Percentiles rank a stretch among this genome's conserved stretches.
These are phyloP conservation scores for Microchirus variegatus DNA, from an alignment of 2,797 vertebrate species.

Conservation along the genomic window DNA sequence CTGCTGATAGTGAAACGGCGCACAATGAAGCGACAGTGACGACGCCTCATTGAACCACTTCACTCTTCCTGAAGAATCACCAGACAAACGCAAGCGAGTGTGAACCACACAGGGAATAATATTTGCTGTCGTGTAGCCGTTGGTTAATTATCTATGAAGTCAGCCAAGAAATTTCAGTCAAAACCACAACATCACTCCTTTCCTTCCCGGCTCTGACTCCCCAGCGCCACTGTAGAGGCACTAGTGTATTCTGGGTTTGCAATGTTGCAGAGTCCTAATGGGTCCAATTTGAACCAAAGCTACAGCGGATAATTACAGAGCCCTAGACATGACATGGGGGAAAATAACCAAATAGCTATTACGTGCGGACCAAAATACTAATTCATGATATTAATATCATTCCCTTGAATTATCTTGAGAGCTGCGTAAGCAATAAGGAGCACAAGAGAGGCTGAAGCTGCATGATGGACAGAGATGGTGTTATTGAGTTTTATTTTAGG, in stretches of 20 bases:
- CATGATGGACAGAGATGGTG: too few relatives aligned
- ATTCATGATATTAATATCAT: too few relatives aligned
- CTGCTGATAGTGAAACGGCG: slow-evolving; percentile 35
- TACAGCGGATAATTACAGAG: too few relatives aligned
- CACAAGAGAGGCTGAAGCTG: too few relatives aligned
- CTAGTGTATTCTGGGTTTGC: background rate
- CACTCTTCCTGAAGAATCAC: slow-evolving; percentile 16
- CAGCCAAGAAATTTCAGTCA: slow-evolving; percentile 1
- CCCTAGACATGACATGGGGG: too few relatives aligned
- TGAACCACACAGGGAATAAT: slow-evolving; percentile 19
- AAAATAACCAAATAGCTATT: too few relatives aligned
- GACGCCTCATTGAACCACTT: slow-evolving; percentile 39
- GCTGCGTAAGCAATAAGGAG: too few relatives aligned
- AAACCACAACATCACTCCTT: background rate
- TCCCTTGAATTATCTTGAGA: too few relatives aligned
- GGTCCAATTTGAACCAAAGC: background rate
- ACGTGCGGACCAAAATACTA: too few relatives aligned
- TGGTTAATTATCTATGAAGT: slow-evolving; percentile 15
- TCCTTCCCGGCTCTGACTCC: background rate
- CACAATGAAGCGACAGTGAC: slow-evolving; percentile 24
- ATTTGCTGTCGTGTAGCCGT: slow-evolving; percentile 7
- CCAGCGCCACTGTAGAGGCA: background rate
- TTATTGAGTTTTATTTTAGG: too few relatives aligned
- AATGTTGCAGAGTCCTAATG: background rate
- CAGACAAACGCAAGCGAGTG: slow-evolving; percentile 25